Conservation (phyloP, 2,888 invertebrate species). For the Lepidocyrtinus sp. region DNA sequence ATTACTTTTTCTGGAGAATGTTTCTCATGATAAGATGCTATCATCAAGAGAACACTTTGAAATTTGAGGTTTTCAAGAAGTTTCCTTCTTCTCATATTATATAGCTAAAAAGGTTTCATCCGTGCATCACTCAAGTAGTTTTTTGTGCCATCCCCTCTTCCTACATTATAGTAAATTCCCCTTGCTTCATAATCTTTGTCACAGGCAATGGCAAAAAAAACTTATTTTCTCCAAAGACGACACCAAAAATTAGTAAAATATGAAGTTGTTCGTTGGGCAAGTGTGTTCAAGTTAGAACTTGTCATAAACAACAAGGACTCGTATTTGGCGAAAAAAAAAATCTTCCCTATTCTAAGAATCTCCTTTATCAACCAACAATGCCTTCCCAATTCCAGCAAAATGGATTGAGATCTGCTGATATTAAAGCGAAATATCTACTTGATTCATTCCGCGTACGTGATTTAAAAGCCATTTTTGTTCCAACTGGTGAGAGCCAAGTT, state of each 20-base stretch:
- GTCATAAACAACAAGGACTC: background rate
- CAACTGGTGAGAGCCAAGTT: background rate
- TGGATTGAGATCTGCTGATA: background rate
- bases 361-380: background rate
- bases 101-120: slow-evolving; percentile 48
- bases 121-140: slow-evolving; percentile 34
- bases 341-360: too few species aligned
- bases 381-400: too few species aligned
- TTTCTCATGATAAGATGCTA: slow-evolving; percentile 54
- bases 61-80: slow-evolving; percentile 56
- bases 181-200: background rate
- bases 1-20: slow-evolving; percentile 53
- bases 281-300: background rate
- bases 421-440: background rate
- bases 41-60: slow-evolving; percentile 43
- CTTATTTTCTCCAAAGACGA: background rate
- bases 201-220: background rate
- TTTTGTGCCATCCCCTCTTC: slow-evolving; percentile 11
- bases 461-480: background rate
- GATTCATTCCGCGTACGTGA: background rate
- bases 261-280: slow-evolving; percentile 9
- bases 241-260: background rate
- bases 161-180: slow-evolving; percentile 26
- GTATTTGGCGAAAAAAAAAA: too few species aligned
- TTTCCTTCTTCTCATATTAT: slow-evolving; percentile 29